phyloP scores from a whole-genome alignment of 2,113 vertebrate genomes.

The Semicossyphus pulcher region DNA sequence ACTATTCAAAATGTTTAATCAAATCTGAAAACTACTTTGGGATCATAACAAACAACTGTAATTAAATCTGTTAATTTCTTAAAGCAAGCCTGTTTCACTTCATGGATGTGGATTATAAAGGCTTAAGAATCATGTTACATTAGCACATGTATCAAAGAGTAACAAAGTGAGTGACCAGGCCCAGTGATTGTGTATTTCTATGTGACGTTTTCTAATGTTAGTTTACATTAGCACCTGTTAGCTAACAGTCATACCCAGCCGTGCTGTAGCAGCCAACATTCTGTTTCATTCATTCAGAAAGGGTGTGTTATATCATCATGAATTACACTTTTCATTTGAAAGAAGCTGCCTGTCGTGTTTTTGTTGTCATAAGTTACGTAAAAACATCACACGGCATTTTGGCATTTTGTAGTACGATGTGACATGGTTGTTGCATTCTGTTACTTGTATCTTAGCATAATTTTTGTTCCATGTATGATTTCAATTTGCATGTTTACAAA shows the following conservation, averaged over 20 bases:
- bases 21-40: neutral
- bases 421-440: too few relatives aligned
- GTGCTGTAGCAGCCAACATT: too few relatives aligned
- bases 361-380: too few relatives aligned
- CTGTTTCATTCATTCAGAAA: too few relatives aligned
- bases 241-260: neutral
- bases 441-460: too few relatives aligned
- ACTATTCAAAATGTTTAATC: constrained; percentile 1
- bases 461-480: too few relatives aligned
- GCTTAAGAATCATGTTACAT: neutral
- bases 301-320: too few relatives aligned
- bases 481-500: too few relatives aligned
- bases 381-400: too few relatives aligned
- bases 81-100: neutral
- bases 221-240: neutral
- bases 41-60: neutral
- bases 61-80: neutral
- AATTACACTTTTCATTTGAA: too few relatives aligned
- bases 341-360: too few relatives aligned
- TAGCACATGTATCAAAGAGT: neutral
- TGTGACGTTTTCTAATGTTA: neutral
- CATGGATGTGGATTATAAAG: neutral
- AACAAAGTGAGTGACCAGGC: neutral
- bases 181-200: neutral
- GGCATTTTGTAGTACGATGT: too few relatives aligned